A percentile compares a stretch with the other conserved stretches of the same genome.
Evolutionary conservation across 2,888 invertebrate species (phyloP).

Genomic region (Drosophila mettleri): DNA sequence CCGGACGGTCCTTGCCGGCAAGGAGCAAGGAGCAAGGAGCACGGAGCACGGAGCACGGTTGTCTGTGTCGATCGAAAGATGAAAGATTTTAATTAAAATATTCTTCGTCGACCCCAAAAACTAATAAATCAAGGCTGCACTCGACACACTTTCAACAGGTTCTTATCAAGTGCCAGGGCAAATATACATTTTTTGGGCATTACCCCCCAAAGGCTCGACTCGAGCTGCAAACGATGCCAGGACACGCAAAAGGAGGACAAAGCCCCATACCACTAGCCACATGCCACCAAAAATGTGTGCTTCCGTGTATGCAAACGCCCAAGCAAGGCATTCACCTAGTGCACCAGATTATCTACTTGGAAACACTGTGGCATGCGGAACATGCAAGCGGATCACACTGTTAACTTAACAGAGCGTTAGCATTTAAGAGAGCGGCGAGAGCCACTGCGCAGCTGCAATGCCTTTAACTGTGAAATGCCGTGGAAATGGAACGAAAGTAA

Average conservation of each 20-base stretch:
- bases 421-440: slow-evolving; percentile 64
- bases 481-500: slow-evolving; percentile 34
- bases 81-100: slow-evolving; percentile 76
- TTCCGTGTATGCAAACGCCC: slow-evolving; percentile 50
- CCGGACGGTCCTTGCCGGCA: no score
- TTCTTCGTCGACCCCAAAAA: slow-evolving; percentile 40
- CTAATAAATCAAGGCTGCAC: slow-evolving; percentile 70
- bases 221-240: slow-evolving; percentile 23
- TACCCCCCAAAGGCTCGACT: slow-evolving; percentile 4
- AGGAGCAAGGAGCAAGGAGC: no score
- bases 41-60: no score
- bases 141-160: slow-evolving; percentile 68
- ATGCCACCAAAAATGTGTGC: slow-evolving; percentile 46
- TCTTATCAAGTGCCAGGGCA: slow-evolving; percentile 57
- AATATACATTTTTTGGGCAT: slow-evolving; percentile 31
- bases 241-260: slow-evolving; percentile 26
- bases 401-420: slow-evolving; percentile 46
- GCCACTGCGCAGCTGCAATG: slow-evolving; percentile 55
- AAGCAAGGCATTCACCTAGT: slow-evolving; percentile 55
- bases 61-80: slow-evolving; percentile 42
- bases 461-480: slow-evolving; percentile 27
- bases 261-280: slow-evolving; percentile 31
- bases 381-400: slow-evolving; percentile 18
- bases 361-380: slow-evolving; percentile 45
- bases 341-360: slow-evolving; percentile 36